Evolutionary conservation across 1,140 invertebrate species (phyloP), one percentile per base, ranked within the genome.

Genomic region (Steinernema khuongi): DNA sequence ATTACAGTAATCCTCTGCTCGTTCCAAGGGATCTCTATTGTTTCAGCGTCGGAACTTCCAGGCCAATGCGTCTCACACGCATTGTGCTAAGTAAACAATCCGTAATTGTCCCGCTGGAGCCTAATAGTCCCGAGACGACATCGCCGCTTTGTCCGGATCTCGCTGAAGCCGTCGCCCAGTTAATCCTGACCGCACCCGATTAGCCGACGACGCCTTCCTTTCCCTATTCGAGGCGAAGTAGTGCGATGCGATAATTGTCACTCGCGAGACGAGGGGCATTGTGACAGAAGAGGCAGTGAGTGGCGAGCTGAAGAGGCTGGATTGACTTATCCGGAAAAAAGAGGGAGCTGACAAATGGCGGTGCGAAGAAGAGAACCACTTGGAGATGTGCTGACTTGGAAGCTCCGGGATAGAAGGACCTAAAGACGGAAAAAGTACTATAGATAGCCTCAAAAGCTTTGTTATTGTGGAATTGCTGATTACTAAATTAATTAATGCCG

Each of bases 241-340:
- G 26, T 60, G 50, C 50, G 50, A 60, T 60, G 50, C 50, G 50
- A 60, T 60, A 60, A 60, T 60, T 60, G 50, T 60, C 50, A 60
- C 50, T 60, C 50, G 50, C 50, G 50, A 14, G 11, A 2, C 50
- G 50, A 60, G 50, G 14, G 11, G 50, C 50, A 60, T 60, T 60
- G 50, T 60, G 36, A n/a, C 36, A n/a, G n/a, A n/a, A n/a, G n/a
- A n/a, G n/a, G 36, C 50, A 22, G 14, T 14, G 50, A 60, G 22
- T n/a, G 36, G 36, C 36, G 50, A 14, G 50, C 4, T n/a, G 11
- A 22, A 60, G 50, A 17, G 19, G 19, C 50, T 60, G 36, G 36
- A 41, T 7, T 41, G 36, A 41, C 7, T 41, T n/a, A n/a, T n/a
- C n/a, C n/a, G 36, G 36, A 41, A 11, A 41, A 41, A 11, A n/a